Base-by-base conservation (phyloP, 2,113 vertebrate species). In the Lutjanus erythropterus region DNA sequence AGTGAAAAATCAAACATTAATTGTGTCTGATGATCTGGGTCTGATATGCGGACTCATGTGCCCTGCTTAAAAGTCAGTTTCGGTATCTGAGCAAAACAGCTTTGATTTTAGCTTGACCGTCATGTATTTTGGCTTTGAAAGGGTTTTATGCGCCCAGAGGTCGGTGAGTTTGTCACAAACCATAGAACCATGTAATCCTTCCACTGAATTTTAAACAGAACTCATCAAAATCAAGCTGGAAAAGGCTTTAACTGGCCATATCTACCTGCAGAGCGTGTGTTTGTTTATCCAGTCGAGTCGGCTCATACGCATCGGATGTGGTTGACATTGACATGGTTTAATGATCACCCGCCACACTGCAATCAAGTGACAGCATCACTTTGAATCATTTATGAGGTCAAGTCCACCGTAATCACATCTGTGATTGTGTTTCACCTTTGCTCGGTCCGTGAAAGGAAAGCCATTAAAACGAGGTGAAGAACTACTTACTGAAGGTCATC, bases 361-460 rank as follows among this genome's bases (percentile, higher is more conserved):
- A 75, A 65, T 79, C 35, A 53, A 75, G 18, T 56, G 52, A 64
- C 55, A 31, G 70, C 47, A 66, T 83, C 44, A 70, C 31, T 86
- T 37, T 76, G 75, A 76, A 78, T 86, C 73, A 76, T 80, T 80
- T 75, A 86, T 71, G 75, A 84, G 70, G 80, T 81, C 35, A 78
- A 39, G 52, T 70, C 71, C 69, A 84, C 49, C 2, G 5, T 78
- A 87, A 80, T 72, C 74, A 64, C 42, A 33, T 50, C 74, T 65
- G 46, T 72, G 52, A 71, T 85, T 76, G 33, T 69, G 41, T 31
- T 68, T 76, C 70, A 70, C 52, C 82, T 80, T 46, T 42, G 75
- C 42, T 55, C 7, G 6, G 15, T 25, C 71, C 56, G 66, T n/a
- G 53, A 58, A 71, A 18, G 55, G 25, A 66, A 61, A 81, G 56